Conservation (phyloP, 2,113 vertebrate genomes). For the Tachysurus fulvidraco region DNA sequence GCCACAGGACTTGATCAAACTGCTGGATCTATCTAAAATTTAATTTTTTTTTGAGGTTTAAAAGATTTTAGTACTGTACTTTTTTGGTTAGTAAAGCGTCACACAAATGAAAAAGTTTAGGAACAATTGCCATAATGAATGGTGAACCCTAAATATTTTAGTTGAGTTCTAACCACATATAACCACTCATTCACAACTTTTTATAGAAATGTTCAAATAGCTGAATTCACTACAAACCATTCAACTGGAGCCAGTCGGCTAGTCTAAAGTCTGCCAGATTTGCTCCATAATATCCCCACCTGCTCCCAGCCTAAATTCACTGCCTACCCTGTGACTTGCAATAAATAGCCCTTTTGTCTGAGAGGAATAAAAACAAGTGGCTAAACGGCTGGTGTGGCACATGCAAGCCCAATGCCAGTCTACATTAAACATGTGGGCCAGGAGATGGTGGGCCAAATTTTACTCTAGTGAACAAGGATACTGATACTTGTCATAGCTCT, state of each 20-base stretch:
- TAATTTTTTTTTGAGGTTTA: background rate
- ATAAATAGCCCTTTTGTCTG: conserved; percentile 75
- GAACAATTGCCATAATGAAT: background rate
- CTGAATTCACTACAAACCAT: conserved; percentile 10
- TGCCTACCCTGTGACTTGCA: conserved; percentile 60
- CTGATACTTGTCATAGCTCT: background rate
- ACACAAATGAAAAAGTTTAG: background rate
- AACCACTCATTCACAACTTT: background rate
- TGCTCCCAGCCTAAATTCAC: conserved; percentile 31
- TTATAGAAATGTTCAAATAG: conserved; percentile 30
- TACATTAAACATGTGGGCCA: conserved; percentile 73
- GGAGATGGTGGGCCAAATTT: conserved; percentile 8
- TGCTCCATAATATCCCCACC: conserved; percentile 48
- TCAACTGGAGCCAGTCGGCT: background rate
- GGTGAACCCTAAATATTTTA: background rate
- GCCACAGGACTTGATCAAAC: background rate
- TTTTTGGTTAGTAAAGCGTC: background rate
- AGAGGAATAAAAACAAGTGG: conserved; percentile 68
- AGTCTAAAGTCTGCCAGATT: conserved; percentile 44
- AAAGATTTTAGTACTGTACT: background rate
- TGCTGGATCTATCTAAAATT: background rate
- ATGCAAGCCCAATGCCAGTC: conserved; percentile 63
- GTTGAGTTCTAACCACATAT: background rate
- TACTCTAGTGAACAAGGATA: background rate
- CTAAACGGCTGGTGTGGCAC: conserved; percentile 72